Conservation (phyloP, 2,113 vertebrate species). For the Pao palembangensis region DNA sequence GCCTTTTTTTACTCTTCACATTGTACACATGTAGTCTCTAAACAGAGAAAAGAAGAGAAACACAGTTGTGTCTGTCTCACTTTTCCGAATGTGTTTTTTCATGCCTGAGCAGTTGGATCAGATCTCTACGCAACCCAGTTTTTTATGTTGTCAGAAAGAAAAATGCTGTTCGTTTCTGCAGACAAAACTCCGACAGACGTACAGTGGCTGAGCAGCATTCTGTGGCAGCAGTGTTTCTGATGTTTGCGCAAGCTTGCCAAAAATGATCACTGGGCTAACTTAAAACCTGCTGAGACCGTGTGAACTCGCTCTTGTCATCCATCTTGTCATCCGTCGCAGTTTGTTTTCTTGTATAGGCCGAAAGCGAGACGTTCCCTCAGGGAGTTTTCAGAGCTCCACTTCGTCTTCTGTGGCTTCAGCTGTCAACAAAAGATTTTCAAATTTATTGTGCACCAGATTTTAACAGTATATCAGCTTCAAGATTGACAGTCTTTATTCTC, state of each 20-base stretch:
- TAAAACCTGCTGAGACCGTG: too few species aligned
- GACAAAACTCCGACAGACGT: constrained; percentile 30
- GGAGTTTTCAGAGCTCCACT: constrained; percentile 7
- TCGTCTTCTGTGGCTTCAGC: constrained; percentile 1
- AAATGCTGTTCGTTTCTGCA: constrained; percentile 16
- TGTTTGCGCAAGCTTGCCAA: constrained; percentile 15
- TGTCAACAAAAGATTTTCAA: constrained; percentile 12
- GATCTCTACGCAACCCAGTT: too few species aligned
- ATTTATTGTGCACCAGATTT: neutral
- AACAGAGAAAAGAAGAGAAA: too few species aligned
- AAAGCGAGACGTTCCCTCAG: constrained; percentile 6
- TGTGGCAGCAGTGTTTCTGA: neutral
- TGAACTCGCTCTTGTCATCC: neutral
- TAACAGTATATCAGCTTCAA: constrained; percentile 8
- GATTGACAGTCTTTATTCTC: constrained; percentile 19
- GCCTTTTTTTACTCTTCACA: too few species aligned
- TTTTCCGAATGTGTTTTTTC: too few species aligned
- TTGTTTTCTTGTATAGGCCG: constrained; percentile 24
- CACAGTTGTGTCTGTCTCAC: too few species aligned
- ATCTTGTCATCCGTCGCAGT: constrained; percentile 13
- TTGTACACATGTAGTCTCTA: neutral
- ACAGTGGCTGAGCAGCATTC: constrained; percentile 49
- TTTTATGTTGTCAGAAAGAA: too few species aligned
- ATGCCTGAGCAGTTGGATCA: too few species aligned
- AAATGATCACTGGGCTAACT: neutral